phyloP scores from a whole-genome alignment of 2,797 vertebrate species.

The Halcyon leucocephala region DNA sequence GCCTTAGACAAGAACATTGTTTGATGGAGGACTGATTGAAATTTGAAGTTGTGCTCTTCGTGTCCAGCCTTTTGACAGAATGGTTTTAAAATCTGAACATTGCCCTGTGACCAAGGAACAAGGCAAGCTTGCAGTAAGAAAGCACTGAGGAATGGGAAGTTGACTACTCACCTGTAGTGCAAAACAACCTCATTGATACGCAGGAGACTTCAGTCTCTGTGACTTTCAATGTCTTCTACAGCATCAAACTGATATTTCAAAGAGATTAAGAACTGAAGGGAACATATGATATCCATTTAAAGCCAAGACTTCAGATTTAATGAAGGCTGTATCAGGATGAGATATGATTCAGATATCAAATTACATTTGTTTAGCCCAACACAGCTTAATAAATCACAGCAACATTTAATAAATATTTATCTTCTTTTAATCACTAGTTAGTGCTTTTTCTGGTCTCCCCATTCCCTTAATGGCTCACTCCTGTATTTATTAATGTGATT shows the following conservation, averaged over 20 bases:
- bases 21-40: background rate
- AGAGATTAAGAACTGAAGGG: conserved; percentile 79
- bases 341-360: conserved; percentile 79
- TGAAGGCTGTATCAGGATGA: conserved; percentile 76
- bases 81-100: background rate
- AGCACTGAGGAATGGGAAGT: background rate
- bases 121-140: background rate
- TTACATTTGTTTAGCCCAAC: conserved; percentile 79
- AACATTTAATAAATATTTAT: conserved; percentile 83
- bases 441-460: conserved; percentile 69
- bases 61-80: background rate
- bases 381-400: conserved; percentile 79
- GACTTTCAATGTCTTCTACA: conserved; percentile 73
- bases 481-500: conserved; percentile 77
- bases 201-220: conserved; percentile 60
- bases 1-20: background rate
- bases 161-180: background rate
- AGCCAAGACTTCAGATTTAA: conserved; percentile 76
- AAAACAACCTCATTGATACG: conserved; percentile 62
- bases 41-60: background rate
- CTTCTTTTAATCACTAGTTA: conserved; percentile 78
- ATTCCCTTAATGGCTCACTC: conserved; percentile 71
- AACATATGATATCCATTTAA: conserved; percentile 78
- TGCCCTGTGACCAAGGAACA: background rate
- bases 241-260: conserved; percentile 79